These are phyloP conservation scores for Pollenia griseotomentosa DNA, from an alignment of 2,888 invertebrate species.

Conservation along the genomic window DNA sequence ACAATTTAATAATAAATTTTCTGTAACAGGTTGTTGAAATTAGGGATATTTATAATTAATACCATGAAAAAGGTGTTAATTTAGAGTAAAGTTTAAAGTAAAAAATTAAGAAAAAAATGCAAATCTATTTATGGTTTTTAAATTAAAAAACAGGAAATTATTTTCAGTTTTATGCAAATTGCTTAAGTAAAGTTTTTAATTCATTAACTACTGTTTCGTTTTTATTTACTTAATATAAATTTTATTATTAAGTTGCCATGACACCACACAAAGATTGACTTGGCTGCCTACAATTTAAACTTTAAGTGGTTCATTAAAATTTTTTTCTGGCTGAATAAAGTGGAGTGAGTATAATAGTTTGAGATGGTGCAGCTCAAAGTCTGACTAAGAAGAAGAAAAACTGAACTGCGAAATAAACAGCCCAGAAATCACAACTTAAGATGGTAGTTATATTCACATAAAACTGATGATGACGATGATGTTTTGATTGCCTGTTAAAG, in stretches of 20 bases:
- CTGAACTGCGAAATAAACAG: not conserved
- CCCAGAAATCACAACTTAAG: slow-evolving; percentile 60
- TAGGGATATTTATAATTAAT: slow-evolving; percentile 39
- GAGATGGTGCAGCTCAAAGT: slow-evolving; percentile 44
- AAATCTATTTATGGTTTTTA: not conserved
- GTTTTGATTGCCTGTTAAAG: slow-evolving; percentile 74
- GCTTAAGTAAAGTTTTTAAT: slow-evolving; percentile 47
- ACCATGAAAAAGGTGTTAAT: slow-evolving; percentile 37
- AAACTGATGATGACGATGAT: slow-evolving; percentile 72
- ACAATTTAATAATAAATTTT: slow-evolving; percentile 38
- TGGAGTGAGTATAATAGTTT: slow-evolving; percentile 22
- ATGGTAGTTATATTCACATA: slow-evolving; percentile 71
- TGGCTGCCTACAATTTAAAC: slow-evolving; percentile 56
- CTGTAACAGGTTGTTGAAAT: slow-evolving; percentile 59
- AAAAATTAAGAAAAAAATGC: not conserved
- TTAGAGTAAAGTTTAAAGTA: not conserved
- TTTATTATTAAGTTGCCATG: slow-evolving; percentile 62
- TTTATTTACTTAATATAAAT: slow-evolving; percentile 27
- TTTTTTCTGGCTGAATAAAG: slow-evolving; percentile 37
- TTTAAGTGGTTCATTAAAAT: slow-evolving; percentile 68
- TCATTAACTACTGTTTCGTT: slow-evolving; percentile 54
- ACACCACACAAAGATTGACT: slow-evolving; percentile 42
- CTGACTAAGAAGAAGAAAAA: slow-evolving; percentile 18
- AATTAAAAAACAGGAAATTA: slow-evolving; percentile 40
- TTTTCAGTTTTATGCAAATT: not conserved